Percentiles rank a stretch among this genome's conserved stretches.
Evolutionary conservation across 2,113 vertebrate species (phyloP).

Genomic region (Procavia capensis): DNA sequence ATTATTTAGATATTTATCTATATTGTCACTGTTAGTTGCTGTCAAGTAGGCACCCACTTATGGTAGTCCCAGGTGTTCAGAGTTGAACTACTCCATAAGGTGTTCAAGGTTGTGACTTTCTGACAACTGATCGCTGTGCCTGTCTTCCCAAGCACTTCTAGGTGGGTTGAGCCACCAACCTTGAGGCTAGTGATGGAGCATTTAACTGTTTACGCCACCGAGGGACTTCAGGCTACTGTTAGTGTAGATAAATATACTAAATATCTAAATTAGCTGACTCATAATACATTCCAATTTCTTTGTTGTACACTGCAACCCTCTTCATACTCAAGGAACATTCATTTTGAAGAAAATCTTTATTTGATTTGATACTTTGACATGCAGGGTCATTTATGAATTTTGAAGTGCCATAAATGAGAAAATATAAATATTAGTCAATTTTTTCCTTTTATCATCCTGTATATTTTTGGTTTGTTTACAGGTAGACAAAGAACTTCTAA

Average conservation of each 20-base stretch:
- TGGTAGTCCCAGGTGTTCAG: not conserved
- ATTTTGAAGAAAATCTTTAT: slow-evolving; percentile 48
- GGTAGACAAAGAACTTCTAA: slow-evolving; percentile 1
- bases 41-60: not conserved
- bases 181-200: not conserved
- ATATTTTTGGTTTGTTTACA: not conserved
- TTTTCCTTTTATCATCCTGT: slow-evolving; percentile 14
- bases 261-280: not conserved
- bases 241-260: not conserved
- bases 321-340: slow-evolving; percentile 32
- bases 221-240: not conserved
- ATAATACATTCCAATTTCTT: slow-evolving; percentile 1
- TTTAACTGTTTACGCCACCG: not conserved
- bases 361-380: slow-evolving; percentile 51
- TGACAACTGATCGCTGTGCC: not conserved
- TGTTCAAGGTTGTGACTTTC: not conserved
- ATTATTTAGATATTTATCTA: too few species aligned
- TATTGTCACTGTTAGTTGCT: not conserved
- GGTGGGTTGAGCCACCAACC: not conserved
- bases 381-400: too few species aligned
- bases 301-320: not conserved
- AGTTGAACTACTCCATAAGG: not conserved
- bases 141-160: not conserved
- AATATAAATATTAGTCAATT: not conserved
- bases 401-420: slow-evolving; percentile 3